phyloP scores from a whole-genome alignment of 1,140 invertebrate genomes.

The Centruroides sculpturatus region DNA sequence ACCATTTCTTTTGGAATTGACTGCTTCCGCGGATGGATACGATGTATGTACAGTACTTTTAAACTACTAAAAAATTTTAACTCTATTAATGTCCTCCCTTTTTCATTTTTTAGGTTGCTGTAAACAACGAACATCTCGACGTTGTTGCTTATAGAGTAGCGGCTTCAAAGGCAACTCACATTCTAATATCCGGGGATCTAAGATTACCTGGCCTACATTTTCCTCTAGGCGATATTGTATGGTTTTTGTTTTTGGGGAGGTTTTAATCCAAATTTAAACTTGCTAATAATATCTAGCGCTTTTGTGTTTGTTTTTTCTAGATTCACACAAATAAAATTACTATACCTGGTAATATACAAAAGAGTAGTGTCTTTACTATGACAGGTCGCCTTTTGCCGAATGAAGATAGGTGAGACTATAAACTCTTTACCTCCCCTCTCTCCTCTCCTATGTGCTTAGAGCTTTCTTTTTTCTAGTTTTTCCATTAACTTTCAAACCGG shows the following conservation, averaged over 20 bases:
- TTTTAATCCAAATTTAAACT: no score
- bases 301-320: no score
- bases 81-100: not conserved
- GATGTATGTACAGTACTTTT: constrained; percentile 1
- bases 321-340: constrained; percentile 5
- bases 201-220: constrained; percentile 6
- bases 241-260: no score
- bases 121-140: constrained; percentile 2
- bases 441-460: constrained; percentile 1
- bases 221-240: constrained; percentile 77
- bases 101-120: not conserved
- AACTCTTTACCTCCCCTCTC: not conserved
- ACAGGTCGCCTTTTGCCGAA: not conserved
- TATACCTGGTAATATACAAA: constrained; percentile 6
- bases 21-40: not conserved
- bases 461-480: not conserved
- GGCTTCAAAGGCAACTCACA: constrained; percentile 5
- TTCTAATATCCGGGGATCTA: constrained; percentile 9
- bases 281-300: no score
- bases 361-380: not conserved
- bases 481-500: constrained; percentile 8
- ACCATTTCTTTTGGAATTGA: constrained; percentile 5
- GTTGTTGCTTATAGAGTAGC: not conserved
- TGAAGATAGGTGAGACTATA: constrained; percentile 7
- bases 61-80: not conserved